Evolutionary conservation across 2,888 invertebrate genomes (phyloP).

Genomic region (Phasia obesa): DNA sequence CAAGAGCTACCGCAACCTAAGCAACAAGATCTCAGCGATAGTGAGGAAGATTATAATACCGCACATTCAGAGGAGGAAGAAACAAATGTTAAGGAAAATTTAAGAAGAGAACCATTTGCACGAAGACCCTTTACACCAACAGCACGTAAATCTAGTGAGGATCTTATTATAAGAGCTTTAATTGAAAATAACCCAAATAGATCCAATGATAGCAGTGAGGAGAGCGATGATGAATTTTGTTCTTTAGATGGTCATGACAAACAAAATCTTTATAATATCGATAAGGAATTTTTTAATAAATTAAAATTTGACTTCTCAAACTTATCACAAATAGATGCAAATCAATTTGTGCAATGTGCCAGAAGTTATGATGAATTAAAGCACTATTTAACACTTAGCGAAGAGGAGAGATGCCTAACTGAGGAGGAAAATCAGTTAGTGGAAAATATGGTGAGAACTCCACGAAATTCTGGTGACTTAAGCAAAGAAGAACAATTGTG

Average conservation of each 20-base stretch:
- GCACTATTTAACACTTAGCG: slow-evolving; percentile 67
- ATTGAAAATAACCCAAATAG: background rate
- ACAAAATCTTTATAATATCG: slow-evolving; percentile 73
- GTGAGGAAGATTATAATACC: slow-evolving; percentile 71
- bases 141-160: slow-evolving; percentile 13
- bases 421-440: slow-evolving; percentile 71
- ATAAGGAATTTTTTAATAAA: slow-evolving; percentile 76
- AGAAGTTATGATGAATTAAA: slow-evolving; percentile 76
- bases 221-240: slow-evolving; percentile 70
- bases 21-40: slow-evolving; percentile 61
- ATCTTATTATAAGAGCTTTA: slow-evolving; percentile 37
- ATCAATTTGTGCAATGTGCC: slow-evolving; percentile 74
- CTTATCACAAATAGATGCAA: slow-evolving; percentile 70
- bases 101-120: background rate
- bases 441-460: slow-evolving; percentile 61
- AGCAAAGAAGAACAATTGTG: slow-evolving; percentile 62
- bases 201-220: slow-evolving; percentile 32
- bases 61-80: slow-evolving; percentile 69
- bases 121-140: slow-evolving; percentile 4
- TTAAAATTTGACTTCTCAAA: slow-evolving; percentile 74
- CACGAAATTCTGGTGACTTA: background rate
- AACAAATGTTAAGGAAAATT: slow-evolving; percentile 14
- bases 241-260: slow-evolving; percentile 73
- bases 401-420: slow-evolving; percentile 62
- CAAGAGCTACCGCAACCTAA: slow-evolving; percentile 73